Evolutionary conservation across 1,140 invertebrate genomes (phyloP).

Genomic region (Trichonephila clavipes): DNA sequence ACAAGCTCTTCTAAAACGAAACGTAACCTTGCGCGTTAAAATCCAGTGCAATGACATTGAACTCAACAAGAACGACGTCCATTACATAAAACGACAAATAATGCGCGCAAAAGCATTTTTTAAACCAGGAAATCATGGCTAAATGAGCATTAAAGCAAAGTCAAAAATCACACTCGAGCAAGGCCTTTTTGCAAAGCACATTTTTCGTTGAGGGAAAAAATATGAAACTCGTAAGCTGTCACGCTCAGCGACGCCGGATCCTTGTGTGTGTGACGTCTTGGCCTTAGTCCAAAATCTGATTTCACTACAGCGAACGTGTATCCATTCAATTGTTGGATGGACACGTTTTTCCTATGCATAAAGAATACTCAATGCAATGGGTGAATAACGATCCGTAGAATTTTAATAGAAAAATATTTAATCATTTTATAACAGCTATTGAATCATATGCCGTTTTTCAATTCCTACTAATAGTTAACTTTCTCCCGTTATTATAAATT

Average conservation of each 20-base stretch:
- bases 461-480: too few relatives aligned
- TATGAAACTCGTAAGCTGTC: neutral
- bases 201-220: neutral
- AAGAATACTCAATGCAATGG: neutral
- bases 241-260: neutral
- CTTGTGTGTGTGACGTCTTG: constrained; percentile 11
- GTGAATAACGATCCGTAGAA: neutral
- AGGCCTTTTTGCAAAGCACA: neutral
- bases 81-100: constrained; percentile 12
- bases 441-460: too few relatives aligned
- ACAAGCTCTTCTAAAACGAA: neutral
- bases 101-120: neutral
- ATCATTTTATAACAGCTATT: too few relatives aligned
- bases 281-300: constrained; percentile 7
- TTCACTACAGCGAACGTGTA: neutral
- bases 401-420: too few relatives aligned
- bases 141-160: neutral
- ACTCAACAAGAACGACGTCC: neutral
- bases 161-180: neutral
- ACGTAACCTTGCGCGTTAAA: neutral
- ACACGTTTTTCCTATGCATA: neutral
- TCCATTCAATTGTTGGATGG: neutral
- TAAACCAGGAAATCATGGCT: neutral
- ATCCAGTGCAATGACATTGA: constrained; percentile 4
- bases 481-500: too few relatives aligned